Base-by-base conservation (phyloP, 2,888 invertebrate species). In the Agonopterix alstromeriana region DNA sequence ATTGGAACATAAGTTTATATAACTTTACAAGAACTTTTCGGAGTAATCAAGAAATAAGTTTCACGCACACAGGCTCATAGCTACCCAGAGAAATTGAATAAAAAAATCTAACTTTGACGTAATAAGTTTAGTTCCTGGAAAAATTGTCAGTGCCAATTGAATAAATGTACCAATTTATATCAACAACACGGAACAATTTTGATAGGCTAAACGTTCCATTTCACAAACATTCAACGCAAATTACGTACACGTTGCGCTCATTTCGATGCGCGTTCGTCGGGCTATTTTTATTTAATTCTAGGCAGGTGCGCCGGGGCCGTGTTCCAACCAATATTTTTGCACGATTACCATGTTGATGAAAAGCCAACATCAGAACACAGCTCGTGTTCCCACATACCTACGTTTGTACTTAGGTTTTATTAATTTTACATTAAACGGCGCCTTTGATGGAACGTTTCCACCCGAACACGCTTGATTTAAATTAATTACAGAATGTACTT, bases 331-430 rank as follows among this genome's bases (percentile, higher is more conserved):
- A 84, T 86, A 85, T 87, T 88, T 85, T 87, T 84, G 72, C 72
- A 81, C 83, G 84, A 86, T 88, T 88, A 85, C 73, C 85, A 86
- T 88, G 77, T 78, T 87, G 85, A 88, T 88, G 86, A 84, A 87
- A 88, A 79, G 83, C 81, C 80, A 88, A 88, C 86, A 88, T 67
- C 69, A 71, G 72, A 67, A 72, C 71, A 71, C 62, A 65, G 61
- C 55, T 61, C 63, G 68, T 67, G 69, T 68, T 67, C 60, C 67
- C 61, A 69, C 64, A 70, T 63, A 68, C 60, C 64, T 27, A 27
- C 42, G 42, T 45, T 55, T 59, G 59, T 61, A 60, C 59, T 56
- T 63, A 27, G 71, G 69, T 75, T 77, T 76, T 63, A 63, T 61
- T 77, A 79, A 77, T 77, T 74, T 62, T 51, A 57, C 57, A 63